Conservation (phyloP, 2,888 invertebrate genomes). For the Andrena minutula region DNA sequence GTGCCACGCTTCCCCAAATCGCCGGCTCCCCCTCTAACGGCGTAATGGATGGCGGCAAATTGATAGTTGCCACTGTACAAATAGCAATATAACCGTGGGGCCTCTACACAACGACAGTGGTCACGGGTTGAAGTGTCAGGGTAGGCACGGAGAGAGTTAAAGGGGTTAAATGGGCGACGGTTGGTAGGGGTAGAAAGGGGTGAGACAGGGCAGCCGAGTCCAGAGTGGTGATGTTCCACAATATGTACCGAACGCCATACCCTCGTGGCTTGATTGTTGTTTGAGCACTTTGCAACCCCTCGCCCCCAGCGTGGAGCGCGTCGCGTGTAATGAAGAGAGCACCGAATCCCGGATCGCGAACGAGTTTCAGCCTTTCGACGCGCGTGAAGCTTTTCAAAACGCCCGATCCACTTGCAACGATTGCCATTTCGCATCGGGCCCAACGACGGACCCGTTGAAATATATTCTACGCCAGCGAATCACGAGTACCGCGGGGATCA, state of each 20-base stretch:
- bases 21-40: conserved; percentile 73
- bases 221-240: conserved; percentile 73
- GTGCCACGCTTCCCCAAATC: conserved; percentile 61
- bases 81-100: conserved; percentile 75
- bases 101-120: conserved; percentile 52
- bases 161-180: conserved; percentile 66
- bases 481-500: background rate
- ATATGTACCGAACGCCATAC: conserved; percentile 72
- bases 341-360: conserved; percentile 31
- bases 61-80: conserved; percentile 78
- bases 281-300: conserved; percentile 73
- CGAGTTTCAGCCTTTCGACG: background rate
- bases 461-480: background rate
- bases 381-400: conserved; percentile 55
- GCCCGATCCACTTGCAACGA: conserved; percentile 29
- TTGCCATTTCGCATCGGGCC: conserved; percentile 28
- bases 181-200: conserved; percentile 19
- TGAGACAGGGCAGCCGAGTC: conserved; percentile 39
- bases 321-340: conserved; percentile 67
- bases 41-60: conserved; percentile 79
- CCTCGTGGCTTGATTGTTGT: conserved; percentile 75
- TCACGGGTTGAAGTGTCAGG: conserved; percentile 66
- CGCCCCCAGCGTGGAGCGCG: conserved; percentile 20
- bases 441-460: background rate
- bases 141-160: conserved; percentile 65